Base-by-base conservation (phyloP, 2,113 vertebrate species). In the Fregata magnificens region DNA sequence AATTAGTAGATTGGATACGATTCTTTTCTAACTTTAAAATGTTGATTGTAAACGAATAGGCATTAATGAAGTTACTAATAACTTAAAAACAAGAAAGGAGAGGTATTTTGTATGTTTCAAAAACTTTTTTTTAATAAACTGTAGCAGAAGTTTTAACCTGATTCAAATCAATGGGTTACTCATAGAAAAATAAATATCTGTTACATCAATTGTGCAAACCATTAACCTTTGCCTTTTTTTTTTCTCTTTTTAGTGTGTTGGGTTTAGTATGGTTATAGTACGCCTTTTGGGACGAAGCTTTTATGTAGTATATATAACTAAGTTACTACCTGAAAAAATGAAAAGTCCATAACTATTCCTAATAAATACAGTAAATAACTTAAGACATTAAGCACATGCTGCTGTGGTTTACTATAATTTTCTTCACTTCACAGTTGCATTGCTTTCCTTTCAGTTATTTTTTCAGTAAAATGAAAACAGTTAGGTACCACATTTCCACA, bases 1-100 rank as follows among this genome's bases (percentile, higher is more conserved):
- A 49, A 31, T 2, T 1, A 49, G 18, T 38, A 19, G 24, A n/a
- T 50, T 31, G 5, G 12, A 20, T 81, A 6, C 0, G 3, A 63
- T 36, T 62, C 2, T 76, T 71, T 45, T 61, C 31, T 83, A 5
- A 34, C 5, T 40, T 62, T 26, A 83, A 88, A 70, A 52, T 61
- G 16, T 38, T 59, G 11, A 29, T 70, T 74, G 7, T 14, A 29
- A 89, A 93, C 34, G 28, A 40, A 14, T 12, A 58, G 8, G 9
- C 8, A 45, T 53, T 42, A 40, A 19, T 44, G 24, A 32, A 32
- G 8, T 20, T 78, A 13, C 4, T 45, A 56, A 44, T 42, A 63
- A 42, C 9, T 28, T 81, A 5, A 38, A 83, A 90, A 32, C 5
- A 49, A 32, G 11, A 36, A 13, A 22, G 56, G 7, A 55, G 34